Evolutionary conservation across 2,888 invertebrate species (phyloP).

Genomic region (Drosophila tripunctata): DNA sequence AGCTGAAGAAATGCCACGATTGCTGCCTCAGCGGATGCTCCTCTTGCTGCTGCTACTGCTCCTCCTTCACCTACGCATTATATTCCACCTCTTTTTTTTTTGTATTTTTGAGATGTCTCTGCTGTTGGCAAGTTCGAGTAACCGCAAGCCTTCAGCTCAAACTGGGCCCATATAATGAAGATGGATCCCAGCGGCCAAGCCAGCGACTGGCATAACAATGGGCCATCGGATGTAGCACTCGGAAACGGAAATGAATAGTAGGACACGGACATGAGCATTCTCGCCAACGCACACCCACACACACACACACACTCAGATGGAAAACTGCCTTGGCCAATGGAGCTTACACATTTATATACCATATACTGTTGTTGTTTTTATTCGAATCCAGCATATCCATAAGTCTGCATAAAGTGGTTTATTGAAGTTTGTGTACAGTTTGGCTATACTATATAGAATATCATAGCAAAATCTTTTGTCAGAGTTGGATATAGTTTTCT

Average conservation of each 20-base stretch:
- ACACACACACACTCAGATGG: conserved; percentile 25
- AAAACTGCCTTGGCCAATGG: conserved; percentile 9
- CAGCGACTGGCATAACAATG: conserved; percentile 65
- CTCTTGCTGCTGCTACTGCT: not conserved
- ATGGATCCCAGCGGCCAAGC: conserved; percentile 54
- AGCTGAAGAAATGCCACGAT: conserved; percentile 70
- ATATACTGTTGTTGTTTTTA: not conserved
- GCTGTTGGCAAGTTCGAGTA: conserved; percentile 63
- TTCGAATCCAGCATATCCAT: not conserved
- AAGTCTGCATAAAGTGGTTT: conserved; percentile 1
- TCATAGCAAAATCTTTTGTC: too few relatives aligned
- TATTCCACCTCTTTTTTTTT: not conserved
- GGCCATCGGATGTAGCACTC: conserved; percentile 70
- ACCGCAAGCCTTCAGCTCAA: conserved; percentile 44
- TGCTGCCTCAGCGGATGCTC: conserved; percentile 33
- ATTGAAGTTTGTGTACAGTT: not conserved
- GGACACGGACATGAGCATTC: conserved; percentile 46
- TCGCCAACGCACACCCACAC: conserved; percentile 35
- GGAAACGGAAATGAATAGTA: conserved; percentile 79
- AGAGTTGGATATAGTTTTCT: too few relatives aligned
- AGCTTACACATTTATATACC: not conserved
- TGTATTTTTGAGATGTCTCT: conserved; percentile 14
- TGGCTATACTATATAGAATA: too few relatives aligned
- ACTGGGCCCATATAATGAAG: conserved; percentile 53
- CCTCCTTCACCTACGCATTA: not conserved